Percentiles rank a stretch among this genome's conserved stretches.
Evolutionary conservation across 2,113 vertebrate species (phyloP).

Genomic region (Euleptes europaea): DNA sequence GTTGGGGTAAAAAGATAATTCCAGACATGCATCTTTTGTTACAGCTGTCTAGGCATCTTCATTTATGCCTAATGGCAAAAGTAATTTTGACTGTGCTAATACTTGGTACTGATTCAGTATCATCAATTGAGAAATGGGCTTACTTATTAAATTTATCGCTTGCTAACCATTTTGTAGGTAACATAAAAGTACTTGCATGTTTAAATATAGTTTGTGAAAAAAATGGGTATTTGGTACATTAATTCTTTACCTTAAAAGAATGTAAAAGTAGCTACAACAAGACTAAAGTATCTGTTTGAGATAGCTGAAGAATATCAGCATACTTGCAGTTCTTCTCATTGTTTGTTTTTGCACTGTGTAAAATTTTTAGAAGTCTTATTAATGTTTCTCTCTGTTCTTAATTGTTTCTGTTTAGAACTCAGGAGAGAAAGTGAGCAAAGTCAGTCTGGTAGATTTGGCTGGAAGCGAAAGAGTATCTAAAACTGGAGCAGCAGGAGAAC

Average conservation of each 20-base stretch:
- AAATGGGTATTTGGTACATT: neutral
- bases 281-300: neutral
- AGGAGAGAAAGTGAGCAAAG: slow-evolving; percentile 97
- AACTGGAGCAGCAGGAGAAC: slow-evolving; percentile 94
- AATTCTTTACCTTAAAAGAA: neutral
- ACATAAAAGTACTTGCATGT: neutral
- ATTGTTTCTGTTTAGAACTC: slow-evolving; percentile 81
- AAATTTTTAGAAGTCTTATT: neutral
- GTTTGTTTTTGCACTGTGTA: neutral
- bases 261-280: neutral
- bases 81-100: neutral
- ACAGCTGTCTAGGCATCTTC: neutral
- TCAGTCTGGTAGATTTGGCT: slow-evolving; percentile 97
- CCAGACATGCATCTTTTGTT: neutral
- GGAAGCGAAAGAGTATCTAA: slow-evolving; percentile 96
- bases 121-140: neutral
- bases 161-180: neutral
- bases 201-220: neutral
- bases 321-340: neutral
- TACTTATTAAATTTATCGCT: neutral
- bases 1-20: neutral
- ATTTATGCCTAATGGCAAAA: neutral
- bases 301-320: neutral
- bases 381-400: neutral
- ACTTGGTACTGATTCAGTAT: neutral